A percentile compares a stretch with the other conserved stretches of the same genome.
Conservation (phyloP, 2,797 vertebrate genomes). For the Rhabdomys pumilio region DNA sequence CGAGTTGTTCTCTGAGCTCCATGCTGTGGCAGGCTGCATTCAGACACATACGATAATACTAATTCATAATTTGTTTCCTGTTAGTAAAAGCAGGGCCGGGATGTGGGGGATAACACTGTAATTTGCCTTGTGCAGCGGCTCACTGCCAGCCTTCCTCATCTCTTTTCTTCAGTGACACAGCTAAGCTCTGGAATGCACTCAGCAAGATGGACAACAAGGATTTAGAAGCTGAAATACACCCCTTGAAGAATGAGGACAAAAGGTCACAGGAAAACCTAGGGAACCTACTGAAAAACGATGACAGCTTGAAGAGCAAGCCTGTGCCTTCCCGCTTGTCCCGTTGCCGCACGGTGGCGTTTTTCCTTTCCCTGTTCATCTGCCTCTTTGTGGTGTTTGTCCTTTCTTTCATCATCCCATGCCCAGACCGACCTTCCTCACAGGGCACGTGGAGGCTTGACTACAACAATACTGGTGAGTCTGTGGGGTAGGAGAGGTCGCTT, state of each 20-base stretch:
- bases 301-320: conserved; percentile 58
- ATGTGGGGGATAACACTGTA: rapidly evolving
- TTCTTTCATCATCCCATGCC: conserved; percentile 97
- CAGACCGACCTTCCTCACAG: conserved; percentile 92
- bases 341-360: conserved; percentile 94
- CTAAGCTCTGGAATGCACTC: conserved; percentile 33
- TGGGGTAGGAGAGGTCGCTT: too few relatives aligned
- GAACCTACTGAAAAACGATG: conserved; percentile 84
- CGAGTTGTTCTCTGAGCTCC: not conserved
- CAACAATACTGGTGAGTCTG: conserved; percentile 89
- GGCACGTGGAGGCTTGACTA: conserved; percentile 91
- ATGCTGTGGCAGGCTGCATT: not conserved
- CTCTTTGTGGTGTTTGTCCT: conserved; percentile 95
- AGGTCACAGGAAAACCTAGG: conserved; percentile 86
- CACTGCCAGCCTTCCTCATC: too few relatives aligned
- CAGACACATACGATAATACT: not conserved
- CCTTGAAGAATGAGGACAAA: conserved; percentile 91
- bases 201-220: conserved; percentile 90
- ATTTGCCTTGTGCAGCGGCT: not conserved
- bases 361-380: conserved; percentile 94
- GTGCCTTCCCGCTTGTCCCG: conserved; percentile 90
- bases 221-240: conserved; percentile 92
- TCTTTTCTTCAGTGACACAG: conserved; percentile 52
- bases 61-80: not conserved
- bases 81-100: not conserved